Evolutionary conservation across 2,797 vertebrate genomes (phyloP).

Genomic region (Meriones psammophilus): DNA sequence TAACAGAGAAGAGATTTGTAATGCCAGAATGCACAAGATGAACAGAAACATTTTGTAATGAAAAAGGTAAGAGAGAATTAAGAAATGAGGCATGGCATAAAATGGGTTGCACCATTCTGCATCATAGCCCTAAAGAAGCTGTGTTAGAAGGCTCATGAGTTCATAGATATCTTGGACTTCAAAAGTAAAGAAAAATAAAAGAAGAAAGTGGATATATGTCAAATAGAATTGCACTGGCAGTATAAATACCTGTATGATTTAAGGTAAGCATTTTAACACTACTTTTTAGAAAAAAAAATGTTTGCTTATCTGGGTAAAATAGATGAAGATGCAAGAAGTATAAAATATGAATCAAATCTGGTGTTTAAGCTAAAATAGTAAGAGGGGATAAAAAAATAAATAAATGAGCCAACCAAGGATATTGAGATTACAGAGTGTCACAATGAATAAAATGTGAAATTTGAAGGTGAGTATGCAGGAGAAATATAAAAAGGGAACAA

Average conservation of each 20-base stretch:
- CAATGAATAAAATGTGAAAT: background rate
- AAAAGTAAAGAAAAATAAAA: background rate
- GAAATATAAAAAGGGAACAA: fast-evolving
- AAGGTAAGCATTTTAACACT: background rate
- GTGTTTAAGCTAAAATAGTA: background rate
- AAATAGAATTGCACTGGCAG: background rate
- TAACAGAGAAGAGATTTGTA: background rate
- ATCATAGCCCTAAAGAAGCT: background rate
- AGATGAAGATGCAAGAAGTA: background rate
- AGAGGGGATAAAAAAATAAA: background rate
- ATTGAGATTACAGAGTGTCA: background rate
- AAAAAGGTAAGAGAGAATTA: background rate
- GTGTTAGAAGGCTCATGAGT: background rate
- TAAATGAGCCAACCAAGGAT: background rate
- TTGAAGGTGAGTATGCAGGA: fast-evolving
- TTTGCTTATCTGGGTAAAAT: background rate
- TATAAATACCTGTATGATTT: background rate
- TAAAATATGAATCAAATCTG: background rate
- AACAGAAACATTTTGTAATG: background rate
- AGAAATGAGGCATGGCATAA: background rate
- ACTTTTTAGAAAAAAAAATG: background rate
- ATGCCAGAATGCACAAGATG: background rate
- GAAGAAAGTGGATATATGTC: background rate
- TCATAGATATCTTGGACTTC: background rate
- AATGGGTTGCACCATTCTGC: fast-evolving